Evolutionary conservation across 2,113 vertebrate genomes (phyloP).

Genomic region (Dissostichus mawsoni): DNA sequence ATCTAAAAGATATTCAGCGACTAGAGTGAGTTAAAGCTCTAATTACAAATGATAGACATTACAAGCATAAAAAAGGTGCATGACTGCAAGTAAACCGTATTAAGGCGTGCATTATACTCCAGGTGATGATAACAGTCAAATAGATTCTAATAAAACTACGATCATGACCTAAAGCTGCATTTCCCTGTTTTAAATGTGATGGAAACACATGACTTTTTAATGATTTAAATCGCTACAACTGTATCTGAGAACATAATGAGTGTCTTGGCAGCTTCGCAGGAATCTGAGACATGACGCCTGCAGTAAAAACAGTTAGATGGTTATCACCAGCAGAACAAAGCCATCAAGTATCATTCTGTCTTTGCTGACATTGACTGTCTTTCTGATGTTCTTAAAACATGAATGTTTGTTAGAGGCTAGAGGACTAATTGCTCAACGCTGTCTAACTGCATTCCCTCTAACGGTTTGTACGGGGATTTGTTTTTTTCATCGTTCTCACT

Average conservation of each 20-base stretch:
- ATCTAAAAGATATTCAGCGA: too few relatives aligned
- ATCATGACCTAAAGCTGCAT: background rate
- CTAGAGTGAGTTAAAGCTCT: too few relatives aligned
- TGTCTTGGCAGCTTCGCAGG: background rate
- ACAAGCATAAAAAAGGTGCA: background rate
- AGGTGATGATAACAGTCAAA: too few relatives aligned
- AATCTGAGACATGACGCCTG: constrained; percentile 18
- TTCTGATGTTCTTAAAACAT: constrained; percentile 18
- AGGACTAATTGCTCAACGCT: constrained; percentile 34
- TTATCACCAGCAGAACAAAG: constrained; percentile 1
- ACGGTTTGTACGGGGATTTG: constrained; percentile 1
- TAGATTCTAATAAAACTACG: too few relatives aligned
- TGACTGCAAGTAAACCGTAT: background rate
- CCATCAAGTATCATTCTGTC: constrained; percentile 26
- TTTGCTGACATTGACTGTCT: constrained; percentile 10
- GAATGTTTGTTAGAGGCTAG: constrained; percentile 25
- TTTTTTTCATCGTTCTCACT: constrained; percentile 1
- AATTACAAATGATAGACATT: background rate
- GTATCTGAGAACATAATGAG: background rate
- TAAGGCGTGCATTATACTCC: background rate
- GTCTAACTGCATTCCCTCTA: constrained; percentile 34
- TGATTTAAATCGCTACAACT: background rate
- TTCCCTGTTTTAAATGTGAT: background rate
- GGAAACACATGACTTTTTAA: background rate
- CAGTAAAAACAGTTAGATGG: constrained; percentile 11